Percentiles rank a stretch among this genome's conserved stretches.
Evolutionary conservation across 2,797 vertebrate species (phyloP).

Genomic region (Megalops cyprinoides): DNA sequence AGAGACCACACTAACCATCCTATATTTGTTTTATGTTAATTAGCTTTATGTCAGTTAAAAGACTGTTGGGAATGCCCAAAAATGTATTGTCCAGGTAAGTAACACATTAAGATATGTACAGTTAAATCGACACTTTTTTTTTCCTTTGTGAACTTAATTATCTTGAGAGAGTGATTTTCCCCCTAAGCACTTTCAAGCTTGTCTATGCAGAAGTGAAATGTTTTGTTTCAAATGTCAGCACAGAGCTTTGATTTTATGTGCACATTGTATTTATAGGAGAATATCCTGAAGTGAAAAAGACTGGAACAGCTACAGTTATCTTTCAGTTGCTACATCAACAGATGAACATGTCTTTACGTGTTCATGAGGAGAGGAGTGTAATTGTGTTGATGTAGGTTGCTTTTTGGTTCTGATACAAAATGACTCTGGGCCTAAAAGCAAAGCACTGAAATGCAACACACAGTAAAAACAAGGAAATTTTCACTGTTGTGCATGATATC

Average conservation of each 20-base stretch:
- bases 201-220: neutral
- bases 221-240: neutral
- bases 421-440: conserved; percentile 39
- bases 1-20: conserved; percentile 42
- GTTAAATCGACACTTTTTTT: neutral
- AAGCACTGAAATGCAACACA: conserved; percentile 39
- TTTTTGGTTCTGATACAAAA: conserved; percentile 52
- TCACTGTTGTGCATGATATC: conserved; percentile 32
- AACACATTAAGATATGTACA: neutral
- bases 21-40: conserved; percentile 28
- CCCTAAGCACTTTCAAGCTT: neutral
- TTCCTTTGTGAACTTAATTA: neutral
- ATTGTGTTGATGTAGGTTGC: conserved; percentile 38
- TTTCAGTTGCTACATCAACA: conserved; percentile 39
- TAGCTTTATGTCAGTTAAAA: conserved; percentile 18
- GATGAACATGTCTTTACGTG: conserved; percentile 54
- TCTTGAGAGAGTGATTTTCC: neutral
- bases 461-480: conserved; percentile 43
- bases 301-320: conserved; percentile 46
- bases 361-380: conserved; percentile 37
- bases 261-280: neutral
- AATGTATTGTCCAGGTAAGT: neutral
- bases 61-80: conserved; percentile 36
- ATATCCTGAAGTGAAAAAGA: conserved; percentile 31
- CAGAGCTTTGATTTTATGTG: neutral